Evolutionary conservation across 1,140 invertebrate genomes (phyloP).

Genomic region (Temnothorax nylanderi): DNA sequence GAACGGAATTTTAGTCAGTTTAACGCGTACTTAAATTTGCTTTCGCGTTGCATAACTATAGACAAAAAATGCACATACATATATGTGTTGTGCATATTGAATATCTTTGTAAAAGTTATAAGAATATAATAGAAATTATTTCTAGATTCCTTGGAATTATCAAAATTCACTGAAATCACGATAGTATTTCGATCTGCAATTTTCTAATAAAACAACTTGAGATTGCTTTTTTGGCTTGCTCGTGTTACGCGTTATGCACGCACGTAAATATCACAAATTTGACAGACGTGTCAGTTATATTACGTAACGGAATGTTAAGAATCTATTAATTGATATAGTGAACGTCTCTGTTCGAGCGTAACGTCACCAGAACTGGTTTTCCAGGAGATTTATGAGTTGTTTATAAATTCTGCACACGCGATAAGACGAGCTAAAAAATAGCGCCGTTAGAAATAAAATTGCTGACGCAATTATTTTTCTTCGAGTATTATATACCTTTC

Average conservation of each 20-base stretch:
- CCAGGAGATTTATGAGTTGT: not conserved
- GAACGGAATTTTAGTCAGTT: slow-evolving; percentile 2
- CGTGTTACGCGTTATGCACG: not conserved
- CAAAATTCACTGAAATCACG: not conserved
- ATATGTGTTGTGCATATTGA: not conserved
- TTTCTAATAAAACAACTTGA: not conserved
- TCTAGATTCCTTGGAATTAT: not conserved
- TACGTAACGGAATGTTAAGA: not conserved
- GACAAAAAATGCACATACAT: not conserved
- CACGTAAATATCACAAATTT: slow-evolving; percentile 14
- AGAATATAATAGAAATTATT: not conserved
- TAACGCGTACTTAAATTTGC: not conserved
- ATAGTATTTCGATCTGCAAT: not conserved
- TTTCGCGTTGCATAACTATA: not conserved
- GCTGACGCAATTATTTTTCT: not conserved
- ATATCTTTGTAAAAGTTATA: not conserved
- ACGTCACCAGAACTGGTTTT: slow-evolving; percentile 5
- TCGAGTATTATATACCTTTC: not conserved
- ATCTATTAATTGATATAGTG: slow-evolving; percentile 6
- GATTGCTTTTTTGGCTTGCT: not conserved
- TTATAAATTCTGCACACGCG: not conserved
- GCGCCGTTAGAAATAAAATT: not conserved
- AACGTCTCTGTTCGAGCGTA: slow-evolving; percentile 16
- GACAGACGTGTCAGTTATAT: not conserved
- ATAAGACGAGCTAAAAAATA: not conserved